These are phyloP conservation scores for Drosophila meridiana DNA, from an alignment of 2,888 invertebrate species.

Conservation along the genomic window DNA sequence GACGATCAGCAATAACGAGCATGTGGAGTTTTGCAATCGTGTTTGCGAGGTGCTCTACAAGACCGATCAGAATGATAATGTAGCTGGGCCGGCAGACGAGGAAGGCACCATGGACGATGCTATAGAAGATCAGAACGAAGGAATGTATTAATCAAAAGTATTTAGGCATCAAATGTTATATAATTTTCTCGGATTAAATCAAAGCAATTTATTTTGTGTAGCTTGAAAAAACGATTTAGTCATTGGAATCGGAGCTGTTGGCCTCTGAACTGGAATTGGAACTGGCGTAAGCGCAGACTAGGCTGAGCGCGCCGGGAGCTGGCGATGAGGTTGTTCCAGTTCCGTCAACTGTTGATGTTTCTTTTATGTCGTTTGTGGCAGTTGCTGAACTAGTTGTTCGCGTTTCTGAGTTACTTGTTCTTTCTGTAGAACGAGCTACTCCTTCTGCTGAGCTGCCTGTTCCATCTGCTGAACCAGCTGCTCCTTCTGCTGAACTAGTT, in stretches of 20 bases:
- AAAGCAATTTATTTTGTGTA: constrained; percentile 9
- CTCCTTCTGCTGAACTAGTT: neutral
- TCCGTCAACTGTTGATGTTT: neutral
- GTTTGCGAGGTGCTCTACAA: constrained; percentile 68
- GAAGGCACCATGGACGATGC: constrained; percentile 25
- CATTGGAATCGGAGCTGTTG: constrained; percentile 45
- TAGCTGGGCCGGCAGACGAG: neutral
- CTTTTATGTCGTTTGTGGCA: neutral
- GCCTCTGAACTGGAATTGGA: constrained; percentile 49
- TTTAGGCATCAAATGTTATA: constrained; percentile 13
- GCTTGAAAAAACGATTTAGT: neutral
- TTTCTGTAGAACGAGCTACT: neutral
- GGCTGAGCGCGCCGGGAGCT: constrained; percentile 33
- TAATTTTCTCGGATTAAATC: constrained; percentile 24
- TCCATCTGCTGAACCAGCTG: neutral
- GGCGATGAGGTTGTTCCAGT: accelerated
- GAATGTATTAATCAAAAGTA: constrained; percentile 41
- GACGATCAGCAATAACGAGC: constrained; percentile 49
- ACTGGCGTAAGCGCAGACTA: constrained; percentile 74
- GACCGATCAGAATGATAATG: constrained; percentile 14
- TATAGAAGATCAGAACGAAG: constrained; percentile 39
- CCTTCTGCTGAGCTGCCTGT: neutral
- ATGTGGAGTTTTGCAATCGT: constrained; percentile 66
- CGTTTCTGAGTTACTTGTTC: neutral
- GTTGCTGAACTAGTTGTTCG: neutral